A percentile compares a stretch with the other conserved stretches of the same genome.
Conservation (phyloP, 2,888 invertebrate genomes). For the Ectropis crepuscularia region DNA sequence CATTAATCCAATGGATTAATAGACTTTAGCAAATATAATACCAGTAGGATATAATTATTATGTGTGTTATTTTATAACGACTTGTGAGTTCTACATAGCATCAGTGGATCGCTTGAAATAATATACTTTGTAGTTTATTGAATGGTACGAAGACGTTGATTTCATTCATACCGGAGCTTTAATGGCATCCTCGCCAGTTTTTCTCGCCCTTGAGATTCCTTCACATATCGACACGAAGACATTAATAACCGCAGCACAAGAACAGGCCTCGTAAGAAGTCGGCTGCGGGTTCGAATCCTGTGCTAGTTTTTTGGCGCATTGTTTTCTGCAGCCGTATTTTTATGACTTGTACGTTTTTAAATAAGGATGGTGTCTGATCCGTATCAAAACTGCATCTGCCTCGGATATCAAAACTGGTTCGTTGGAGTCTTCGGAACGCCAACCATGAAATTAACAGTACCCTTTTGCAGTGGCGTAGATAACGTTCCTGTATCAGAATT, state of each 20-base stretch:
- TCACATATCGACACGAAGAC: slow-evolving; percentile 23
- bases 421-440: no score
- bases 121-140: slow-evolving; percentile 7
- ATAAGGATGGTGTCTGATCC: slow-evolving; percentile 13
- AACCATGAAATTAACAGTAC: no score
- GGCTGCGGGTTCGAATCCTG: slow-evolving; percentile 40
- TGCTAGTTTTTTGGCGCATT: slow-evolving; percentile 54
- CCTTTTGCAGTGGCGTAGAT: no score
- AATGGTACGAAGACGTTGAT: not conserved
- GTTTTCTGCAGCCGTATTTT: slow-evolving; percentile 39
- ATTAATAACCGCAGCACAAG: slow-evolving; percentile 24
- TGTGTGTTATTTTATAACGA: not conserved
- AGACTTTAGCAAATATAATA: no score
- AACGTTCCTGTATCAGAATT: no score
- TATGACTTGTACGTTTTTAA: slow-evolving; percentile 21
- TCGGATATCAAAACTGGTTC: not conserved
- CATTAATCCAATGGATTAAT: no score
- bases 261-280: slow-evolving; percentile 26
- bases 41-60: no score
- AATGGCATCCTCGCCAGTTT: slow-evolving; percentile 26
- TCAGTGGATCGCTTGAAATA: not conserved
- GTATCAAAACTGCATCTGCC: not conserved
- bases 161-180: slow-evolving; percentile 26
- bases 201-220: slow-evolving; percentile 19
- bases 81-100: not conserved